Evolutionary conservation across 2,113 vertebrate genomes (phyloP).

Genomic region (Accipiter virgatus): DNA sequence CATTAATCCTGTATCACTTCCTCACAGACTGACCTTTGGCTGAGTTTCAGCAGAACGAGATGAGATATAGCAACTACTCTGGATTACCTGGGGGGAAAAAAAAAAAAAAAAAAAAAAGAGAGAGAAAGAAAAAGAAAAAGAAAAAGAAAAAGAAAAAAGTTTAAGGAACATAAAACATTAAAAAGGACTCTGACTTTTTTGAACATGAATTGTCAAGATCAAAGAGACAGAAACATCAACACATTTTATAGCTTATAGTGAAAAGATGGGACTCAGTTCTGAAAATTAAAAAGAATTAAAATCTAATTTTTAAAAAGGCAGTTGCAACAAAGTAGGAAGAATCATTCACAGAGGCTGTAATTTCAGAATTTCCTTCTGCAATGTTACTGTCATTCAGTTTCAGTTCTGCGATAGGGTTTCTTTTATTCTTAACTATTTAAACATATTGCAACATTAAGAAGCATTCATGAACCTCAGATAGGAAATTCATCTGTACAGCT

Average conservation of each 20-base stretch:
- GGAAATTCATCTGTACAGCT: not conserved
- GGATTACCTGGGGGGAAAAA: not conserved
- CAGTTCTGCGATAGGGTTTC: not conserved
- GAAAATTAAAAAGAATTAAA: not conserved
- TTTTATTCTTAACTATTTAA: not conserved
- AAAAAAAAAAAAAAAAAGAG: not conserved
- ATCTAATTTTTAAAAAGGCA: not conserved
- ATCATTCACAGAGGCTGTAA: not conserved
- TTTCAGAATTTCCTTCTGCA: not conserved
- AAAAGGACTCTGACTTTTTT: not conserved
- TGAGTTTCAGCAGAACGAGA: slow-evolving; percentile 9
- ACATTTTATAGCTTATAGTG: not conserved
- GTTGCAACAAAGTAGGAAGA: not conserved
- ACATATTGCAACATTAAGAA: not conserved
- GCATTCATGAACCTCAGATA: not conserved
- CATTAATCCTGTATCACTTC: slow-evolving; percentile 39
- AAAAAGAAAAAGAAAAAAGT: not conserved
- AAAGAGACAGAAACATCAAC: not conserved
- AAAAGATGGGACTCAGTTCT: not conserved
- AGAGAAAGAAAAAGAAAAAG: not conserved
- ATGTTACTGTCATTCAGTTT: not conserved
- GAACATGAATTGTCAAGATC: not conserved
- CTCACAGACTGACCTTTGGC: slow-evolving; percentile 40
- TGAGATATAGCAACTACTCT: not conserved
- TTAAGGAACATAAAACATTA: not conserved